A percentile compares a stretch with the other conserved stretches of the same genome.
These are phyloP conservation scores for Laticauda colubrina DNA, from an alignment of 2,113 vertebrate genomes.

Conservation along the genomic window DNA sequence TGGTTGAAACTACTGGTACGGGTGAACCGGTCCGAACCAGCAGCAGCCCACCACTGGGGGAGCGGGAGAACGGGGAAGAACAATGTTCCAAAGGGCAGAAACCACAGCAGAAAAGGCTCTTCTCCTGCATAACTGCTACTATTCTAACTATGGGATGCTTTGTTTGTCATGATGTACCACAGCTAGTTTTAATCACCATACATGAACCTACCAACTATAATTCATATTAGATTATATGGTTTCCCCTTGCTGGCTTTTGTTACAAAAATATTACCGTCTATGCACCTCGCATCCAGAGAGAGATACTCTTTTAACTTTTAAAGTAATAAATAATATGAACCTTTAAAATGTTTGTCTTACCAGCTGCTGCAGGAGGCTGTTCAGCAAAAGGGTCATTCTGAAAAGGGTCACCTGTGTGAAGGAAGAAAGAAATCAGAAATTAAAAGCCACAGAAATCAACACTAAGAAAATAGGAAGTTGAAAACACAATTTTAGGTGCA, in stretches of 20 bases:
- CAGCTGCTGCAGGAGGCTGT: constrained; percentile 73
- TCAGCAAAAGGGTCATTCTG: constrained; percentile 92
- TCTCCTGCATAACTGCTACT: not conserved
- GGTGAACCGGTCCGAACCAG: too few relatives aligned
- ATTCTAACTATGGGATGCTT: not conserved
- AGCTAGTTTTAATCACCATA: not conserved
- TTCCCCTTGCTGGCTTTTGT: not conserved
- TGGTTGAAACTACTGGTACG: too few relatives aligned
- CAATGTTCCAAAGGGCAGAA: not conserved
- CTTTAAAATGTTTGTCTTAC: constrained; percentile 61
- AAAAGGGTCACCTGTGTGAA: constrained; percentile 84
- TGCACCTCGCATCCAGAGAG: not conserved
- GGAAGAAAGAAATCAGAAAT: not conserved
- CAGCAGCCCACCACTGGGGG: too few relatives aligned
- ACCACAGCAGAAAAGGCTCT: not conserved
- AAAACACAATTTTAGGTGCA: not conserved
- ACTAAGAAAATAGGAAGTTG: not conserved
- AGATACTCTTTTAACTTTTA: not conserved
- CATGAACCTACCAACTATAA: not conserved
- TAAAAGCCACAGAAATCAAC: not conserved
- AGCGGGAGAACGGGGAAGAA: fast-evolving
- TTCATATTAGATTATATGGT: not conserved
- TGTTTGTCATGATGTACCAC: not conserved
- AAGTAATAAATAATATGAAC: not conserved
- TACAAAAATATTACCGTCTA: not conserved